Evolutionary conservation across 2,888 invertebrate species (phyloP).

Genomic region (Tetramorium bicarinatum): DNA sequence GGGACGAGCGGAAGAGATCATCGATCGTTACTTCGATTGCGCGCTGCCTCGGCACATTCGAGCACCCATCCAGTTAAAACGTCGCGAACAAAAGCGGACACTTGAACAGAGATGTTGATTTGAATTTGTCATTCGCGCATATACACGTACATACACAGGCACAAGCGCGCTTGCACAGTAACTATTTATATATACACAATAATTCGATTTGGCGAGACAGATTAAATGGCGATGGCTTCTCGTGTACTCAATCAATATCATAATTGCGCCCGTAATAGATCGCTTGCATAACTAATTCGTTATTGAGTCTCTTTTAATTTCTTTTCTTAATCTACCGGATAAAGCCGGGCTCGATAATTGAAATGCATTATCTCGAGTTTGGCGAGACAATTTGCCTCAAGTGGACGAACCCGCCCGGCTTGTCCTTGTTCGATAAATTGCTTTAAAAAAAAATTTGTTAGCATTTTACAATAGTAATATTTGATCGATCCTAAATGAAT

Average conservation of each 20-base stretch:
- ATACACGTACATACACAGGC: neutral
- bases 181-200: neutral
- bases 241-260: neutral
- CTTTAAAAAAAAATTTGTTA: neutral
- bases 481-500: neutral
- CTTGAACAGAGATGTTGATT: slow-evolving; percentile 22
- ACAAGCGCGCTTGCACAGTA: neutral
- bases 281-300: slow-evolving; percentile 21
- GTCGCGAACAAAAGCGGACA: neutral
- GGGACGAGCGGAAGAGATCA: neutral
- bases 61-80: slow-evolving; percentile 20
- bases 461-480: neutral
- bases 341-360: slow-evolving; percentile 18
- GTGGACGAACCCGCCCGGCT: neutral
- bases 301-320: slow-evolving; percentile 21
- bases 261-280: slow-evolving; percentile 22
- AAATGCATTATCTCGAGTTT: slow-evolving; percentile 23
- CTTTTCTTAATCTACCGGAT: neutral
- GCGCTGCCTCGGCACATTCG: neutral
- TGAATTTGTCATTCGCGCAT: neutral
- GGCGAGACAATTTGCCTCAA: slow-evolving; percentile 18
- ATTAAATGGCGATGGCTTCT: slow-evolving; percentile 6
- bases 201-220: slow-evolving; percentile 9
- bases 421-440: neutral
- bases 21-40: slow-evolving; percentile 20